A percentile compares a stretch with the other conserved stretches of the same genome.
These are phyloP conservation scores for Phengaris alcon DNA, from an alignment of 2,888 invertebrate species.

Conservation along the genomic window DNA sequence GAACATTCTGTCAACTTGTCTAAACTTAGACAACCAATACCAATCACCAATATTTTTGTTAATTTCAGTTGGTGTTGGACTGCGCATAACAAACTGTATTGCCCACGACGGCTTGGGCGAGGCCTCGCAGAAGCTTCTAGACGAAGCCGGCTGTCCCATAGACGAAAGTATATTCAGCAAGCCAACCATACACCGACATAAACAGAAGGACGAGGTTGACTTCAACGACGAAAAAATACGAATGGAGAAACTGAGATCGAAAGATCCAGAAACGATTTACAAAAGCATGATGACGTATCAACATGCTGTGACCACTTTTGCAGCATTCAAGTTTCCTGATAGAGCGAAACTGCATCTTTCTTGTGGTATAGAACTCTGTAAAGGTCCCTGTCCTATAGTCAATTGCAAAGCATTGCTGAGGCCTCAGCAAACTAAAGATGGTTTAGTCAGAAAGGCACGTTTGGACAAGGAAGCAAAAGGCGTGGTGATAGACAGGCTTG, in stretches of 20 bases:
- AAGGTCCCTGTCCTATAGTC: slow-evolving; percentile 83
- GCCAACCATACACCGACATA: slow-evolving; percentile 69
- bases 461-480: slow-evolving; percentile 77
- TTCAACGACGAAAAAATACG: slow-evolving; percentile 57
- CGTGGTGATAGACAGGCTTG: slow-evolving; percentile 81
- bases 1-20: no score
- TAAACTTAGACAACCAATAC: background rate
- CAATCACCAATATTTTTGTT: slow-evolving; percentile 30
- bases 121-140: slow-evolving; percentile 85
- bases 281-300: slow-evolving; percentile 75
- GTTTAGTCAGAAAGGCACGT: slow-evolving; percentile 66
- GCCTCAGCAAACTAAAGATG: slow-evolving; percentile 70
- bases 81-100: slow-evolving; percentile 86
- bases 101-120: slow-evolving; percentile 89
- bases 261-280: slow-evolving; percentile 62
- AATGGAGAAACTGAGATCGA: slow-evolving; percentile 46
- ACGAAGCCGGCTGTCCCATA: slow-evolving; percentile 86
- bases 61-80: slow-evolving; percentile 83
- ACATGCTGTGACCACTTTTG: slow-evolving; percentile 82
- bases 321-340: slow-evolving; percentile 91
- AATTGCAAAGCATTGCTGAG: slow-evolving; percentile 68
- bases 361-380: slow-evolving; percentile 88
- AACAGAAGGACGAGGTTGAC: slow-evolving; percentile 63
- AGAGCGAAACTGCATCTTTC: slow-evolving; percentile 86
- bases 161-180: slow-evolving; percentile 83